Conservation (phyloP, 2,113 vertebrate genomes). For the Lepus americanus region DNA sequence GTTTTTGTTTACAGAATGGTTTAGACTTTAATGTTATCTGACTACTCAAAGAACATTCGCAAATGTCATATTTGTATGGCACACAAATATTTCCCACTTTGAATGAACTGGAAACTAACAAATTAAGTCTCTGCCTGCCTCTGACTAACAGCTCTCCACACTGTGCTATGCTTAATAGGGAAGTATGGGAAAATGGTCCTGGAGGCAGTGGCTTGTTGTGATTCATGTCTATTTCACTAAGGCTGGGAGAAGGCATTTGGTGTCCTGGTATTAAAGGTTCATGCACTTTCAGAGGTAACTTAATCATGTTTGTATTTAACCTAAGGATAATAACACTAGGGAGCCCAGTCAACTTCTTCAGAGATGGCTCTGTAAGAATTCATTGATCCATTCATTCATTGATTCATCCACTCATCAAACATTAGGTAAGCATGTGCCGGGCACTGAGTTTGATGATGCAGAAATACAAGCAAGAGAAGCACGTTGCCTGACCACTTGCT, state of each 20-base stretch:
- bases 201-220: background rate
- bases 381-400: background rate
- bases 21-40: conserved; percentile 62
- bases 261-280: background rate
- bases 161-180: conserved; percentile 29
- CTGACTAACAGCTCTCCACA: conserved; percentile 43
- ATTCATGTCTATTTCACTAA: conserved; percentile 46
- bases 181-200: background rate
- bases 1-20: conserved; percentile 84
- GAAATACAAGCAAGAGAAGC: background rate
- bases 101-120: conserved; percentile 69
- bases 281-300: conserved; percentile 49
- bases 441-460: background rate
- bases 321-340: background rate
- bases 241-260: background rate
- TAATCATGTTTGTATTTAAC: background rate
- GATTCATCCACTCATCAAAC: conserved; percentile 19
- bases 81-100: conserved; percentile 70
- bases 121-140: conserved; percentile 60
- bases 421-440: background rate
- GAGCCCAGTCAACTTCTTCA: background rate
- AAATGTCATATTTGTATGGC: conserved; percentile 81
- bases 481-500: background rate
- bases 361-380: background rate
- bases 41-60: conserved; percentile 79